Conservation (phyloP, 2,113 vertebrate species). For the Aegotheles bennettii region DNA sequence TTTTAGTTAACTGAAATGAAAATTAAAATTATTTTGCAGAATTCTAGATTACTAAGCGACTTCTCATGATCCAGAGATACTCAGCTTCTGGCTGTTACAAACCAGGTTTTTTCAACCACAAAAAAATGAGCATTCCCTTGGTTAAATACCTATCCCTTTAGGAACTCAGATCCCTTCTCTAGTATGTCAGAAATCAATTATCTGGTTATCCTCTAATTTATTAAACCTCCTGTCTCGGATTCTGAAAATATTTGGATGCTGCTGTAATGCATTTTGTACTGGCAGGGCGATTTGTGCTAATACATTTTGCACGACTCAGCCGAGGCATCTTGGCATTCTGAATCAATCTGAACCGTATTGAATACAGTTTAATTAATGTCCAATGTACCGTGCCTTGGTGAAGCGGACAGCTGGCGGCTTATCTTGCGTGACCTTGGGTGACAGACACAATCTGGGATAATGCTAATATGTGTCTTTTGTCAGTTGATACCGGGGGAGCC, state of each 20-base stretch:
- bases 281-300: neutral
- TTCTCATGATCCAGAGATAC: neutral
- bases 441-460: constrained; percentile 33
- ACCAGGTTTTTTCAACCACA: neutral
- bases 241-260: constrained; percentile 22
- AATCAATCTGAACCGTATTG: neutral
- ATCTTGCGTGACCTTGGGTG: constrained; percentile 2
- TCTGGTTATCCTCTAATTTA: constrained; percentile 24
- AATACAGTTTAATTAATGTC: constrained; percentile 32
- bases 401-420: constrained; percentile 10
- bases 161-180: neutral
- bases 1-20: neutral
- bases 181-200: neutral
- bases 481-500: neutral
- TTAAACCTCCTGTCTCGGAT: neutral
- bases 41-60: neutral
- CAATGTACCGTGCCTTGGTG: constrained; percentile 3
- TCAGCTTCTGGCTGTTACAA: neutral
- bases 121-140: neutral
- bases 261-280: neutral
- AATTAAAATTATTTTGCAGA: neutral
- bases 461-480: constrained; percentile 39
- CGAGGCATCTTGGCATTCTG: constrained; percentile 19
- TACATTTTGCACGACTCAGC: neutral
- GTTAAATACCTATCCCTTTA: neutral